A percentile compares a stretch with the other conserved stretches of the same genome.
Evolutionary conservation across 2,113 vertebrate genomes (phyloP).

Genomic region (Trichomycterus rosablanca): DNA sequence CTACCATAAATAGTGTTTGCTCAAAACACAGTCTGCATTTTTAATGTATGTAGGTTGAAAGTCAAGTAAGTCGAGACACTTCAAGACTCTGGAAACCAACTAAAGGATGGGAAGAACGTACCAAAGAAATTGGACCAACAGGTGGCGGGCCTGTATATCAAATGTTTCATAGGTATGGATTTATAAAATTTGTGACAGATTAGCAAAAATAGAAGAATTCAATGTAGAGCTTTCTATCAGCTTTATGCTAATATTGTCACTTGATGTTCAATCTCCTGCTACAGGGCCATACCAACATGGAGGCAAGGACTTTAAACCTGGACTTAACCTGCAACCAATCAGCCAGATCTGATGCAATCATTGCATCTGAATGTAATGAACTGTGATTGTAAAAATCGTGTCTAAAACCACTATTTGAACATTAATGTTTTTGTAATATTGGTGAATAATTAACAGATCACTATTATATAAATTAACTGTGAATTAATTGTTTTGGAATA

Average conservation of each 20-base stretch:
- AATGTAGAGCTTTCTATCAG: not conserved
- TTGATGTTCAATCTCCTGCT: slow-evolving; percentile 15
- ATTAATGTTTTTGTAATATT: too few species aligned
- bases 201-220: not conserved
- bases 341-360: too few species aligned
- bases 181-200: not conserved
- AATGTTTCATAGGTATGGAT: slow-evolving; percentile 69
- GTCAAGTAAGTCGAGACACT: slow-evolving; percentile 62
- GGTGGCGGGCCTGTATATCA: slow-evolving; percentile 52
- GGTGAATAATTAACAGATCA: too few species aligned
- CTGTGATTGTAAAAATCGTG: not conserved
- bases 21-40: too few species aligned
- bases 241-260: too few species aligned
- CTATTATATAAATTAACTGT: too few species aligned
- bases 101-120: slow-evolving; percentile 70
- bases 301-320: slow-evolving; percentile 69
- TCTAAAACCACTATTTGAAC: too few species aligned
- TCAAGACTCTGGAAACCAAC: slow-evolving; percentile 66
- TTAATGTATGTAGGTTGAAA: slow-evolving; percentile 65
- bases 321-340: not conserved
- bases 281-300: slow-evolving; percentile 77
- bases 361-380: slow-evolving; percentile 7
- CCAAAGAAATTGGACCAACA: slow-evolving; percentile 55
- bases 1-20: too few species aligned
- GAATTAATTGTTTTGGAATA: too few species aligned